These are phyloP conservation scores for Drosophila fuyamai DNA, from an alignment of 1,140 invertebrate species.

Conservation along the genomic window DNA sequence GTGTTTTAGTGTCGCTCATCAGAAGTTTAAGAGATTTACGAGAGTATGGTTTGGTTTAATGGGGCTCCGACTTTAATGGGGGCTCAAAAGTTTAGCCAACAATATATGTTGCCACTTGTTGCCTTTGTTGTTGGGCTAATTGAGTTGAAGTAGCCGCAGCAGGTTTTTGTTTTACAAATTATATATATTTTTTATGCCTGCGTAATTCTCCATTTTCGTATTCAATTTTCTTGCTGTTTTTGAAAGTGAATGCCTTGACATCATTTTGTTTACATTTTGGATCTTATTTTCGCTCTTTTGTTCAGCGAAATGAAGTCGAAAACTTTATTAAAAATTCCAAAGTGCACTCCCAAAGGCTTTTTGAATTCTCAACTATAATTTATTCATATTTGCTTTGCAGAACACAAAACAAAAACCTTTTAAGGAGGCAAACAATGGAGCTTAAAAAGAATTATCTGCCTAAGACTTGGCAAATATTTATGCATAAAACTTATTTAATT, in stretches of 20 bases:
- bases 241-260: constrained; percentile 79
- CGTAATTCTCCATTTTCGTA: constrained; percentile 42
- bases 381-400: constrained; percentile 30
- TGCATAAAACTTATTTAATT: constrained; percentile 65
- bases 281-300: constrained; percentile 24
- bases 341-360: constrained; percentile 4
- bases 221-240: constrained; percentile 61
- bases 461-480: constrained; percentile 64
- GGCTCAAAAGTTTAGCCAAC: constrained; percentile 37
- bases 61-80: constrained; percentile 26
- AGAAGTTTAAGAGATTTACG: constrained; percentile 36
- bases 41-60: constrained; percentile 32
- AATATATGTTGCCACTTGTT: constrained; percentile 18
- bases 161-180: constrained; percentile 53
- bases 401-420: constrained; percentile 27
- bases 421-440: constrained; percentile 34
- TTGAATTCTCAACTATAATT: constrained; percentile 36
- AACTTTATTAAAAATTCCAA: constrained; percentile 37
- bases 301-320: constrained; percentile 8
- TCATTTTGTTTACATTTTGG: constrained; percentile 50
- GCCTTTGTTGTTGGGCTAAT: constrained; percentile 33
- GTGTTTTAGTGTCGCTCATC: constrained; percentile 11
- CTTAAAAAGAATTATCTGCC: constrained; percentile 37
- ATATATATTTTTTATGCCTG: constrained; percentile 45
- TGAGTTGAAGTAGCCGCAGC: constrained; percentile 47